Evolutionary conservation across 2,113 vertebrate genomes (phyloP).

Genomic region (Platysternon megacephalum): DNA sequence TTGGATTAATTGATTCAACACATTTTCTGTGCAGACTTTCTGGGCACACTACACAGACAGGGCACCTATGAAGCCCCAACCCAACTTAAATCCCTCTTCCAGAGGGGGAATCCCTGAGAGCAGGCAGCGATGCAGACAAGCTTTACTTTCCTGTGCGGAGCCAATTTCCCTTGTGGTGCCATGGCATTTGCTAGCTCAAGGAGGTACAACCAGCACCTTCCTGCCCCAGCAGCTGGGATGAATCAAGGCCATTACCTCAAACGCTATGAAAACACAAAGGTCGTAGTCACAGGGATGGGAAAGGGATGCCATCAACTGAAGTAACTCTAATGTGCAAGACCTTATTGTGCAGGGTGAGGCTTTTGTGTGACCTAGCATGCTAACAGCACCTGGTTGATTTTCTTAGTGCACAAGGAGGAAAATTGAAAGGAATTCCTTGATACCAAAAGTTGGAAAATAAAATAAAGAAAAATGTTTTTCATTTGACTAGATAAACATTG

Average conservation of each 20-base stretch:
- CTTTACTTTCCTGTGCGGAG: neutral
- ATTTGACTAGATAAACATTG: neutral
- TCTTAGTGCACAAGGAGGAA: neutral
- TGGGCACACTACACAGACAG: neutral
- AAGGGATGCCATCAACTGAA: constrained; percentile 24
- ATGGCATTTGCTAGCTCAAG: neutral
- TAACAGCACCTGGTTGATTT: neutral
- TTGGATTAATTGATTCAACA: neutral
- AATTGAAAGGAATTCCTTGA: neutral
- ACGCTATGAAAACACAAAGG: neutral
- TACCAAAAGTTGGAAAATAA: neutral
- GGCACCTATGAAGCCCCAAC: neutral
- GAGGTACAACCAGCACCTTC: neutral
- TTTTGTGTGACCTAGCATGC: neutral
- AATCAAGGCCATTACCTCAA: constrained; percentile 25
- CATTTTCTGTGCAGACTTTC: neutral
- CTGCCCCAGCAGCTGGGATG: neutral
- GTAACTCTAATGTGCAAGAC: neutral
- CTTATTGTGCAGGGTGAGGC: neutral
- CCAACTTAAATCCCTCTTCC: neutral
- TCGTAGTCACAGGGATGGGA: neutral
- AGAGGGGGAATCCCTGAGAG: neutral
- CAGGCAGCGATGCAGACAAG: neutral
- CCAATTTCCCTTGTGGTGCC: neutral
- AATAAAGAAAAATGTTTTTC: constrained; percentile 15